A percentile compares a stretch with the other conserved stretches of the same genome.
Conservation (phyloP, 2,888 invertebrate species). For the Unio pictorum region DNA sequence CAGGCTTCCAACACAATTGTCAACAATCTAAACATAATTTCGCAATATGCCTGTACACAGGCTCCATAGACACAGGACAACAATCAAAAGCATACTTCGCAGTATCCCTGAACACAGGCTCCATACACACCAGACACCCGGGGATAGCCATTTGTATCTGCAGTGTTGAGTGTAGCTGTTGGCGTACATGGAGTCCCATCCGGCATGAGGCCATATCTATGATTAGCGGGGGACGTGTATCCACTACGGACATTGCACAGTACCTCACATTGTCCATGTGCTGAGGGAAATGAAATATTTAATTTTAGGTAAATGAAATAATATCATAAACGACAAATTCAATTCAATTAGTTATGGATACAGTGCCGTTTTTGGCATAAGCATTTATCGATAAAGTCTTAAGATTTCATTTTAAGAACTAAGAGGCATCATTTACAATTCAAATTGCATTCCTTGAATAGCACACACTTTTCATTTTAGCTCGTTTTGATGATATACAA, state of each 20-base stretch:
- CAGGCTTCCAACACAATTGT: constrained; percentile 13
- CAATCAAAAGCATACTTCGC: constrained; percentile 14
- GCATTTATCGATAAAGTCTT: no score
- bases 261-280: constrained; percentile 23
- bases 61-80: constrained; percentile 9
- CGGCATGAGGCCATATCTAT: constrained; percentile 20
- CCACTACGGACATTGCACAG: constrained; percentile 6
- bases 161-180: background rate
- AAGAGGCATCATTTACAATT: no score
- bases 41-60: constrained; percentile 24
- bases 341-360: no score
- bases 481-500: no score
- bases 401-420: no score
- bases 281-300: constrained; percentile 4
- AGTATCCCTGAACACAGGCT: constrained; percentile 22
- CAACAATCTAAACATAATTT: constrained; percentile 11
- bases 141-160: constrained; percentile 15
- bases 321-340: no score
- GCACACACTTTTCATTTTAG: no score
- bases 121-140: constrained; percentile 13
- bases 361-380: no score
- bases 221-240: background rate
- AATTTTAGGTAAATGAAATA: no score
- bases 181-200: constrained; percentile 19
- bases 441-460: no score